Conservation (phyloP, 1,140 invertebrate species). For the Cepaea nemoralis region DNA sequence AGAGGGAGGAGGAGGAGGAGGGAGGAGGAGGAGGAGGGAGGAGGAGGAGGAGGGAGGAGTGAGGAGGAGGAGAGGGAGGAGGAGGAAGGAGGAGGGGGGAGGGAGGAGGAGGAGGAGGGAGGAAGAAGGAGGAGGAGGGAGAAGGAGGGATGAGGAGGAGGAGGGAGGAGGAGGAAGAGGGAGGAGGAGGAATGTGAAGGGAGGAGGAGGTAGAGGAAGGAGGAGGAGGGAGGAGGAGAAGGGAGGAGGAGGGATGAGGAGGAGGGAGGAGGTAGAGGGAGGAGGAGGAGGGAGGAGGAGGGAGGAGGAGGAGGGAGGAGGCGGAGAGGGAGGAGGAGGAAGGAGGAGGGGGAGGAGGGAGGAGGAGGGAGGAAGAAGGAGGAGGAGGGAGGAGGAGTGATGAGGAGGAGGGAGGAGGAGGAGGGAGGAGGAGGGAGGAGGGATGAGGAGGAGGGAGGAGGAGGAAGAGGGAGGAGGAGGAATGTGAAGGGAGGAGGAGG, state of each 20-base stretch:
- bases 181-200: neutral
- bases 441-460: neutral
- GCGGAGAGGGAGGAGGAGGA: neutral
- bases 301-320: too few species aligned
- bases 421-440: too few species aligned
- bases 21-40: conserved; percentile 9
- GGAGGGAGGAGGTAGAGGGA: too few species aligned
- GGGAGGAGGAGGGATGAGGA: too few species aligned
- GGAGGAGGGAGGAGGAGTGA: neutral
- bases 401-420: too few species aligned
- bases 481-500: too few species aligned
- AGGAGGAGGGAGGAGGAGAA: neutral
- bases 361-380: neutral
- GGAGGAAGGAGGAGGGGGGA: neutral
- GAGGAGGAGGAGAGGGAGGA: neutral
- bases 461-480: neutral
- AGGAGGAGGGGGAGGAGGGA: neutral
- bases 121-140: neutral
- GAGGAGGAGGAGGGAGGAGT: too few species aligned
- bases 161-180: conserved; percentile 3
- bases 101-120: neutral
- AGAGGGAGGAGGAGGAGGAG: neutral
- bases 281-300: neutral
- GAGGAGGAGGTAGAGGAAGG: neutral
- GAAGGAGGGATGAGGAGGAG: too few species aligned